Percentiles rank a stretch among this genome's conserved stretches.
phyloP scores from a whole-genome alignment of 2,113 vertebrate genomes.

The Aspiorhynchus laticeps region DNA sequence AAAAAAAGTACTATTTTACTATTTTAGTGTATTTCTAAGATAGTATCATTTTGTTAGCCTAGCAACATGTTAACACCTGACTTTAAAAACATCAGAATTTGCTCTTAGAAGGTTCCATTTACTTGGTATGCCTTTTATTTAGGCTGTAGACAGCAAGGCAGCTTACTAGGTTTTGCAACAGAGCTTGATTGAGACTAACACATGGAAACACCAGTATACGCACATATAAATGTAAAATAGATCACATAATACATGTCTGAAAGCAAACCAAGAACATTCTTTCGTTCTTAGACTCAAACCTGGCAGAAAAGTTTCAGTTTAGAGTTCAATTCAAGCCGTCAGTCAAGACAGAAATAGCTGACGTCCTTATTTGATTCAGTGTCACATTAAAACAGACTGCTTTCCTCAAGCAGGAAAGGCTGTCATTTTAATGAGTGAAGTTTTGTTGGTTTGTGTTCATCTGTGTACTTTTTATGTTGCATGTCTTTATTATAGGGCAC shows the following conservation, averaged over 20 bases:
- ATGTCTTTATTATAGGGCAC: constrained; percentile 60
- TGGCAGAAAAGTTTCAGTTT: background rate
- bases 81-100: background rate
- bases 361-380: background rate
- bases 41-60: background rate
- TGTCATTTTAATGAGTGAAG: background rate
- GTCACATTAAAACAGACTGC: background rate
- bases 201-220: background rate
- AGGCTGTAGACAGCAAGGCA: background rate
- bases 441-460: background rate
- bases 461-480: constrained; percentile 18
- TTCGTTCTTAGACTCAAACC: constrained; percentile 1
- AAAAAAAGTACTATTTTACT: background rate
- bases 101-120: background rate
- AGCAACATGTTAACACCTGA: background rate
- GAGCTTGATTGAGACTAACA: background rate
- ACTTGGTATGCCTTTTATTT: background rate
- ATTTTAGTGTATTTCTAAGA: background rate
- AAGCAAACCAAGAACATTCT: constrained; percentile 9
- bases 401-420: background rate
- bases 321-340: constrained; percentile 3
- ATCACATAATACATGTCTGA: constrained; percentile 9
- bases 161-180: background rate
- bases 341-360: background rate
- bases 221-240: background rate